Evolutionary conservation across 2,113 vertebrate genomes (phyloP).

Genomic region (Capricornis sumatraensis): DNA sequence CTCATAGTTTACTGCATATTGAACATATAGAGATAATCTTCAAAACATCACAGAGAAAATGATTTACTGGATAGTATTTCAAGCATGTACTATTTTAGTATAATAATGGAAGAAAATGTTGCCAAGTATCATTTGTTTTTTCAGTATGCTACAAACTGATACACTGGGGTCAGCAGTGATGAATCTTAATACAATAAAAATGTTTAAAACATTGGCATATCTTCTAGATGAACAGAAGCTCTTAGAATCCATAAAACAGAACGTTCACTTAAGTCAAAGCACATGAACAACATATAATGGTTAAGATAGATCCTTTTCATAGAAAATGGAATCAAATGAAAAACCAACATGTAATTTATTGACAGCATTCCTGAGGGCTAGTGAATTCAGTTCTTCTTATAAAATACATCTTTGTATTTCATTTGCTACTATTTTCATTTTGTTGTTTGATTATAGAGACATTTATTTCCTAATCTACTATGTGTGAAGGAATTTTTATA

Average conservation of each 20-base stretch:
- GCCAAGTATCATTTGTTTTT: neutral
- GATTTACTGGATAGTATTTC: neutral
- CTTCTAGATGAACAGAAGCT: neutral
- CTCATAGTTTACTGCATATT: neutral
- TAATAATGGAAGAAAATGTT: neutral
- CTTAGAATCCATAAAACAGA: neutral
- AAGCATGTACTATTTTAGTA: neutral
- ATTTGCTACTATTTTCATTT: neutral
- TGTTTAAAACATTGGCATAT: neutral
- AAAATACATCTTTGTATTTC: neutral
- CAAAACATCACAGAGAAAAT: neutral
- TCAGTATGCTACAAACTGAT: neutral
- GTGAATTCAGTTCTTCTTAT: neutral
- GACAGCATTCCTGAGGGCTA: neutral
- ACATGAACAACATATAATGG: neutral
- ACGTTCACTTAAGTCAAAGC: neutral
- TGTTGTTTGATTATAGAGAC: neutral
- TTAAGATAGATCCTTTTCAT: neutral
- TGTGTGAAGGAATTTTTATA: neutral
- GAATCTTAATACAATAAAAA: neutral
- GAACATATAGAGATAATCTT: neutral
- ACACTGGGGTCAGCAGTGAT: neutral
- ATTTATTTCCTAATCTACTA: neutral
- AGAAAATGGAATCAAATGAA: constrained; percentile 28
- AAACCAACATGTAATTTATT: neutral